These are phyloP conservation scores for Micropterix aruncella DNA, from an alignment of 2,888 invertebrate genomes.

Conservation along the genomic window DNA sequence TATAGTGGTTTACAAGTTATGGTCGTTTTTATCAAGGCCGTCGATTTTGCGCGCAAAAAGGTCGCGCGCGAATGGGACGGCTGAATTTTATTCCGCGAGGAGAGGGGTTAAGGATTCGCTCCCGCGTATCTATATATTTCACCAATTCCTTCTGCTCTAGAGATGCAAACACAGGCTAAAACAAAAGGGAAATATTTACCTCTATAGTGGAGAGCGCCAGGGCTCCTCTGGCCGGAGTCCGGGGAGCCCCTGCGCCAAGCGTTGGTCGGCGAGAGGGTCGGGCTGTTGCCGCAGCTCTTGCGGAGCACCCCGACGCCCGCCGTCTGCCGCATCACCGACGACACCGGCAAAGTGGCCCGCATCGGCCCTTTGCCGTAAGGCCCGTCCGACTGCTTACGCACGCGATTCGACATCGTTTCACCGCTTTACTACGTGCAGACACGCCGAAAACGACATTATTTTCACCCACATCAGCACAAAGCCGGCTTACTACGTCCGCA, in stretches of 20 bases:
- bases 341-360: conserved; percentile 64
- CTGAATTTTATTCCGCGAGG: too few species aligned
- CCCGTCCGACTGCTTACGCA: conserved; percentile 44
- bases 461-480: conserved; percentile 9
- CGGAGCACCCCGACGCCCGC: conserved; percentile 43
- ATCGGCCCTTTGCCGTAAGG: conserved; percentile 50
- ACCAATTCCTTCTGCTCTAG: too few species aligned
- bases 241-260: conserved; percentile 56
- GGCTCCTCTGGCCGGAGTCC: conserved; percentile 59
- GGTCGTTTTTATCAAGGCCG: too few species aligned
- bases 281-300: conserved; percentile 46
- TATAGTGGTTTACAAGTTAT: too few species aligned
- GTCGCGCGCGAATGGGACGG: too few species aligned
- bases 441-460: conserved; percentile 13
- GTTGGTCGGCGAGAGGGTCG: conserved; percentile 51
- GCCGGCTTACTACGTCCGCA: background rate
- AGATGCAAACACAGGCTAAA: too few species aligned
- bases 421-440: conserved; percentile 9
- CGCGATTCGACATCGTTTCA: conserved; percentile 39
- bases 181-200: too few species aligned
- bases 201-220: conserved; percentile 59
- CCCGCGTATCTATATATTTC: too few species aligned
- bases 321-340: conserved; percentile 53
- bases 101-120: too few species aligned
- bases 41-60: too few species aligned